Percentiles rank a stretch among this genome's conserved stretches.
Evolutionary conservation across 2,113 vertebrate species (phyloP).

Genomic region (Notiomystis cincta): DNA sequence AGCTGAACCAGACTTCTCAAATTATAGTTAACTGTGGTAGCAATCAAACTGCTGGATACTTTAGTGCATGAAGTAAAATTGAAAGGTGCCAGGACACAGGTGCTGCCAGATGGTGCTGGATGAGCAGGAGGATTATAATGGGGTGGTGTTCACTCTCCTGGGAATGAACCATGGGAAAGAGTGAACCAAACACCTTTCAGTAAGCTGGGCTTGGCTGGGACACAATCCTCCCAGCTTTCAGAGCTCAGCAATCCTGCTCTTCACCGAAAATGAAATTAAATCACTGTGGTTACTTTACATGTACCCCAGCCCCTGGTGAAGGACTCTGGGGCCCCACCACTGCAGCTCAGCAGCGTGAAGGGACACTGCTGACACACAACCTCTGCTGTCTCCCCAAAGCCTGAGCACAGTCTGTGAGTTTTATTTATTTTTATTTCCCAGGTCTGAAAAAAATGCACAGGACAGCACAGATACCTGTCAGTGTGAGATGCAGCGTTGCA

Average conservation of each 20-base stretch:
- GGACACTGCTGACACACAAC: not conserved
- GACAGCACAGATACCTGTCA: not conserved
- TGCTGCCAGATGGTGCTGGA: not conserved
- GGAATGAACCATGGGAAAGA: not conserved
- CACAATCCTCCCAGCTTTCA: no score
- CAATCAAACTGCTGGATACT: not conserved
- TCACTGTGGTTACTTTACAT: not conserved
- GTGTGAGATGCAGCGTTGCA: not conserved
- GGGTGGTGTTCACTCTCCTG: not conserved
- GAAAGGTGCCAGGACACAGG: accelerated
- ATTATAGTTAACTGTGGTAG: not conserved
- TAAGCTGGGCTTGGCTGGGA: not conserved
- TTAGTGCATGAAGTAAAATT: not conserved
- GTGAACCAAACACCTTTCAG: not conserved
- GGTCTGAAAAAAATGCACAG: not conserved
- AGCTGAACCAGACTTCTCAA: not conserved
- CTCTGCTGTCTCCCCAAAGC: not conserved
- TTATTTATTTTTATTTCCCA: not conserved
- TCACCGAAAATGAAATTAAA: not conserved
- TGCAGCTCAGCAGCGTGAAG: not conserved
- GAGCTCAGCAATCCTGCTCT: not conserved
- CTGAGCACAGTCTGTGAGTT: not conserved
- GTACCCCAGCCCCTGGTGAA: not conserved
- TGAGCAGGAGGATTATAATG: not conserved
- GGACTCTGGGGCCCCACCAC: not conserved